These are phyloP conservation scores for Borostomias antarcticus DNA, from an alignment of 2,797 vertebrate species.

Conservation along the genomic window DNA sequence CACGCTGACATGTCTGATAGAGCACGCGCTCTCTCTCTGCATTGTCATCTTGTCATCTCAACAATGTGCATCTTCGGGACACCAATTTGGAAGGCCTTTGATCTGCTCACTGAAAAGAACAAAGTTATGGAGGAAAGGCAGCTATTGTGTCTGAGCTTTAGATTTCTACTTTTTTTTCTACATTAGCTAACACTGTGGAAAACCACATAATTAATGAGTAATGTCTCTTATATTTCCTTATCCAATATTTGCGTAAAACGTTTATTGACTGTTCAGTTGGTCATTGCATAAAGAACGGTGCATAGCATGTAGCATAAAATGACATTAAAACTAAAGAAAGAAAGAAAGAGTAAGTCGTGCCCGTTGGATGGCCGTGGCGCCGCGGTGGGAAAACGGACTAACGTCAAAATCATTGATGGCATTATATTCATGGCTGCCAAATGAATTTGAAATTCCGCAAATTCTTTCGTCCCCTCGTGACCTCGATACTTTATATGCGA, in stretches of 20 bases:
- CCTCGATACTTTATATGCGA: slow-evolving; percentile 42
- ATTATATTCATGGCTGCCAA: slow-evolving; percentile 27
- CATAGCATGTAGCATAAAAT: not conserved
- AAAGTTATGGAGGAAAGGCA: slow-evolving; percentile 81
- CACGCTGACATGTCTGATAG: slow-evolving; percentile 86
- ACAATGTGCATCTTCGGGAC: slow-evolving; percentile 88
- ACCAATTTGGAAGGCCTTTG: slow-evolving; percentile 86
- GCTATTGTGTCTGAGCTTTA: slow-evolving; percentile 65
- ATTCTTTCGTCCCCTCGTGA: slow-evolving; percentile 49
- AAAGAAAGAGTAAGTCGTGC: not conserved
- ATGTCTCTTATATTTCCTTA: slow-evolving; percentile 19
- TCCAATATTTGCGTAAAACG: slow-evolving; percentile 3
- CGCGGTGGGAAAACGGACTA: too few species aligned
- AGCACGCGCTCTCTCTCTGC: slow-evolving; percentile 82
- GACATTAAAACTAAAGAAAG: not conserved
- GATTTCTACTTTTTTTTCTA: slow-evolving; percentile 50
- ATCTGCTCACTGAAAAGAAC: slow-evolving; percentile 90
- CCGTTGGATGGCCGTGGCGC: not conserved
- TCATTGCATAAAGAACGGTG: not conserved
- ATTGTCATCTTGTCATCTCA: slow-evolving; percentile 86
- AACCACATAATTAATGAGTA: slow-evolving; percentile 59
- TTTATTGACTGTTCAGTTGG: not conserved
- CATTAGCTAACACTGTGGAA: slow-evolving; percentile 52
- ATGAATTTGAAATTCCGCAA: slow-evolving; percentile 52
- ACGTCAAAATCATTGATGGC: slow-evolving; percentile 35